Evolutionary conservation across 2,888 invertebrate genomes (phyloP).

Genomic region (Enchytraeus crypticus): DNA sequence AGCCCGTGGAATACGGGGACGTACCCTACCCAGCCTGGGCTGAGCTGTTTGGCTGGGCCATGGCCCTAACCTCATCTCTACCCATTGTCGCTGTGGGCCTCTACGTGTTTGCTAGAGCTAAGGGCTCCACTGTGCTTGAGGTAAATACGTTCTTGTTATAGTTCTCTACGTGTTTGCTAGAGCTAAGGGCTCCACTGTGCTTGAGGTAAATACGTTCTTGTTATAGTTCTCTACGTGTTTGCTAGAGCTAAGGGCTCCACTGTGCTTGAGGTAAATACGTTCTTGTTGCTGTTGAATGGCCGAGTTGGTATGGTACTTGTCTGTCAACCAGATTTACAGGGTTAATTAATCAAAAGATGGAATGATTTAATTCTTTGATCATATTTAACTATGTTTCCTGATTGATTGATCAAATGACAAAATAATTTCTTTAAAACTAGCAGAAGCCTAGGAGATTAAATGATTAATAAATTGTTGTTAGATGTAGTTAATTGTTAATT

Average conservation of each 20-base stretch:
- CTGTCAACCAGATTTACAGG: no score
- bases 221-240: not conserved
- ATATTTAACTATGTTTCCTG: no score
- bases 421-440: no score
- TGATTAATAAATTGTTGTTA: no score
- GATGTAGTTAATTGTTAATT: no score
- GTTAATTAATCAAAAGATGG: no score
- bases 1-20: conserved; percentile 23
- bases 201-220: conserved; percentile 5
- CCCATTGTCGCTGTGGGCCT: conserved; percentile 26
- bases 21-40: conserved; percentile 30
- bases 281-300: not conserved
- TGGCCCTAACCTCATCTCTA: conserved; percentile 24
- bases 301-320: no score
- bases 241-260: conserved; percentile 13
- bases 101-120: conserved; percentile 13
- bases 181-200: conserved; percentile 13
- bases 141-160: not conserved
- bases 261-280: conserved; percentile 4
- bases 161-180: not conserved
- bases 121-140: conserved; percentile 12
- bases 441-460: no score
- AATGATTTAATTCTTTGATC: no score
- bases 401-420: no score
- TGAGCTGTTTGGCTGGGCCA: conserved; percentile 29